phyloP scores from a whole-genome alignment of 2,888 invertebrate genomes.

The Luperina testacea region DNA sequence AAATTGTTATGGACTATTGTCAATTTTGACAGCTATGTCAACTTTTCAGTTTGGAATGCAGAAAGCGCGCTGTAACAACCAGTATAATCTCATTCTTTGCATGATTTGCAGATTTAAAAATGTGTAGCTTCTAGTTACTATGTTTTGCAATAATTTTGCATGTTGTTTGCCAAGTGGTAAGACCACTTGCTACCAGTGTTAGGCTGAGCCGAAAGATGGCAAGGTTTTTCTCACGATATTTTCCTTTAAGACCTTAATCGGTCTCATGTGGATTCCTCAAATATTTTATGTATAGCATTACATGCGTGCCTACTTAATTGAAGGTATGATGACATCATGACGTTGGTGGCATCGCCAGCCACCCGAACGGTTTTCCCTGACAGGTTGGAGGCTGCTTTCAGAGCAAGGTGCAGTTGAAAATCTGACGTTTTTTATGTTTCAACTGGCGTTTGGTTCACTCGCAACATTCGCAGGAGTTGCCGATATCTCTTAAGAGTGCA shows the following conservation, averaged over 20 bases:
- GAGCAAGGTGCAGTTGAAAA: too few relatives aligned
- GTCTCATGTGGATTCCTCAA: conserved; percentile 26
- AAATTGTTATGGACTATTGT: conserved; percentile 75
- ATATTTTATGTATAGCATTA: conserved; percentile 35
- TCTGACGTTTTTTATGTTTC: too few relatives aligned
- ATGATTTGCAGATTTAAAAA: conserved; percentile 53
- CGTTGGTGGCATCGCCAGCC: background rate
- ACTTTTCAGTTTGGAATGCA: conserved; percentile 65
- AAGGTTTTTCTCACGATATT: conserved; percentile 54
- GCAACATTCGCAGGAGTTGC: background rate
- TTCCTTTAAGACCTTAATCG: conserved; percentile 39
- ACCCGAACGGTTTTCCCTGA: background rate
- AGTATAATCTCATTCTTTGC: conserved; percentile 43
- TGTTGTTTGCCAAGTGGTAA: conserved; percentile 20
- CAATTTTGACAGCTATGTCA: conserved; percentile 79
- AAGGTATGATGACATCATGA: conserved; percentile 18
- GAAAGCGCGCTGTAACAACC: conserved; percentile 54
- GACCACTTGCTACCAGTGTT: conserved; percentile 5
- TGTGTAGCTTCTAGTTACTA: background rate
- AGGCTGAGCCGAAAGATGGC: conserved; percentile 11
- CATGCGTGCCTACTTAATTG: conserved; percentile 24
- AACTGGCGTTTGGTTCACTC: background rate
- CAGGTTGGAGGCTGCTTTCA: background rate
- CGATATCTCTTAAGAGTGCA: background rate
- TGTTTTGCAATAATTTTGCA: conserved; percentile 37